Conservation (phyloP, 2,888 invertebrate species). For the Byasa hedistus region DNA sequence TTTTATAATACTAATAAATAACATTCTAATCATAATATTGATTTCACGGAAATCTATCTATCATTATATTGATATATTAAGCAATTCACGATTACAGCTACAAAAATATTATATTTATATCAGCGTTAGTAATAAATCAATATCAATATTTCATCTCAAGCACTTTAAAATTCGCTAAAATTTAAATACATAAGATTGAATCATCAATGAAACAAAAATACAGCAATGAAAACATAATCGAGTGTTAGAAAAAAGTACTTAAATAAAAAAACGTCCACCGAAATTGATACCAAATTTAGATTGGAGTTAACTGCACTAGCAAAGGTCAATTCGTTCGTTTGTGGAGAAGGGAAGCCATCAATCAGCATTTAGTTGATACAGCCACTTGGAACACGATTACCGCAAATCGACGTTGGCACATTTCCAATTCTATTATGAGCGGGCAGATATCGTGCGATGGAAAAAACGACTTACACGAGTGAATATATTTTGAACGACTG, state of each 20-base stretch:
- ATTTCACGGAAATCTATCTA: no score
- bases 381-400: constrained; percentile 69
- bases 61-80: no score
- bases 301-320: constrained; percentile 46
- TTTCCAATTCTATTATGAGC: constrained; percentile 60
- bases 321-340: constrained; percentile 58
- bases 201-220: not conserved
- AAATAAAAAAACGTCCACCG: constrained; percentile 24
- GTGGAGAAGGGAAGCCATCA: constrained; percentile 63
- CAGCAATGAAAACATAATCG: no score
- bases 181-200: not conserved
- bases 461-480: constrained; percentile 36
- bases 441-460: constrained; percentile 36
- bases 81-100: no score
- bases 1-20: no score
- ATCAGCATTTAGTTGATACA: constrained; percentile 70
- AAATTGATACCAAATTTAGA: constrained; percentile 42
- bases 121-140: not conserved
- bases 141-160: not conserved
- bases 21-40: no score
- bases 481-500: constrained; percentile 31
- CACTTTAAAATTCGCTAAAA: not conserved
- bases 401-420: constrained; percentile 63
- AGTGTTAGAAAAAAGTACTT: constrained; percentile 1
- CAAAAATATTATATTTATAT: not conserved